Conservation (phyloP, 2,888 invertebrate genomes). For the Acleris cristana region DNA sequence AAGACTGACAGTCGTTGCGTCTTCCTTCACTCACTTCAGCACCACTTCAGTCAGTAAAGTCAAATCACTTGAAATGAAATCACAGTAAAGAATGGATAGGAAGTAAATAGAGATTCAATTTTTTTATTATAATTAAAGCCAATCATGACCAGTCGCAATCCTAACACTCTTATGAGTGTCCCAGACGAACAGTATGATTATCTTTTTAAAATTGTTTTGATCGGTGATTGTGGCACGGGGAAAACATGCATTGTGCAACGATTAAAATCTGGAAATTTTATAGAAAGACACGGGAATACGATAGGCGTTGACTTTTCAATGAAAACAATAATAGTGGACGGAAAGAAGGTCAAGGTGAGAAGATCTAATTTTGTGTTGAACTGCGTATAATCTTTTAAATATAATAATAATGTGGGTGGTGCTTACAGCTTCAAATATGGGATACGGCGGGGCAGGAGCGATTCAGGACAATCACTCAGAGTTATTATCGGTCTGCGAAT, state of each 20-base stretch:
- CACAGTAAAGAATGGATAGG: conserved; percentile 32
- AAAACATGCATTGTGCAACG: conserved; percentile 98
- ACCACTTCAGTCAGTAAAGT: not conserved
- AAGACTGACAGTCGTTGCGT: too few relatives aligned
- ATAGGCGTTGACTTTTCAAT: conserved; percentile 99
- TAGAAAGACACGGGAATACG: conserved; percentile 97
- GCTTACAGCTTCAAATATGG: conserved; percentile 94
- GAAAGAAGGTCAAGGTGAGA: conserved; percentile 96
- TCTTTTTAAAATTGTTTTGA: conserved; percentile 96
- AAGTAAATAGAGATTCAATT: conserved; percentile 35
- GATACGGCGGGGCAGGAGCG: conserved; percentile 98
- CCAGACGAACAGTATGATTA: conserved; percentile 95
- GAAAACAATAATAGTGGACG: conserved; percentile 97
- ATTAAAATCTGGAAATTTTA: conserved; percentile 97
- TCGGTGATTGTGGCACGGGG: conserved; percentile 95
- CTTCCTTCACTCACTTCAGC: too few relatives aligned
- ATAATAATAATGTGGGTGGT: conserved; percentile 42
- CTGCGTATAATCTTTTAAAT: conserved; percentile 42
- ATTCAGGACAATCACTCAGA: conserved; percentile 98
- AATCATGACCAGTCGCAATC: conserved; percentile 89
- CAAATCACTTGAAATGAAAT: conserved; percentile 13
- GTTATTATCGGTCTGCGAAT: conserved; percentile 98
- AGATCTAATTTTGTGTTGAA: conserved; percentile 43
- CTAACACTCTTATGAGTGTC: conserved; percentile 89
- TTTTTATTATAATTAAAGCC: conserved; percentile 41